A percentile compares a stretch with the other conserved stretches of the same genome.
Evolutionary conservation across 2,113 vertebrate species (phyloP).

Genomic region (Austrofundulus limnaeus): DNA sequence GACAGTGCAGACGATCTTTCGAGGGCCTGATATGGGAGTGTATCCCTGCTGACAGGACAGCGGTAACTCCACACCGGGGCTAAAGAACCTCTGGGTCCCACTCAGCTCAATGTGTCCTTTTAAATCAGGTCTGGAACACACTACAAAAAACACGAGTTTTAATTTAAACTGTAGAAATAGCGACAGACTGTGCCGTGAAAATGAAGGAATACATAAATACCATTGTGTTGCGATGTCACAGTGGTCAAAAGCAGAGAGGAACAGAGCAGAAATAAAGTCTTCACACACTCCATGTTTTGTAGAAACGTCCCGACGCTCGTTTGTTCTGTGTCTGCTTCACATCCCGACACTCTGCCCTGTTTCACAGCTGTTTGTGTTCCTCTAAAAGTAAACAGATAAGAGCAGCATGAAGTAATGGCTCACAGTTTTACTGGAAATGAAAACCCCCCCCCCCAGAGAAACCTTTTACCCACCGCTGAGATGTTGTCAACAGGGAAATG

Average conservation of each 20-base stretch:
- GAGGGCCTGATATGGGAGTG: conserved; percentile 54
- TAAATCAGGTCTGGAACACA: conserved; percentile 78
- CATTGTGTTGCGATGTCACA: conserved; percentile 18
- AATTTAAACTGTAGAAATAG: too few relatives aligned
- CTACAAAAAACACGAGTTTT: conserved; percentile 64
- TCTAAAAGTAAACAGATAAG: conserved; percentile 56
- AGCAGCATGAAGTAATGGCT: conserved; percentile 22
- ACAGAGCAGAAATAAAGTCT: conserved; percentile 43
- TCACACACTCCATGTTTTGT: conserved; percentile 36
- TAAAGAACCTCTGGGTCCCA: conserved; percentile 72
- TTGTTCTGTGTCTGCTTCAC: neutral
- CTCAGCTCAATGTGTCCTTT: conserved; percentile 56
- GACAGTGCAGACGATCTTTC: conserved; percentile 76
- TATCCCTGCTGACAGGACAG: conserved; percentile 82
- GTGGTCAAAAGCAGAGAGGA: conserved; percentile 21
- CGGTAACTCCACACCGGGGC: conserved; percentile 69
- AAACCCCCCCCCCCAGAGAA: neutral
- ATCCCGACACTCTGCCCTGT: neutral
- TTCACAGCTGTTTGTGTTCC: conserved; percentile 42
- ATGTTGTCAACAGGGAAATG: too few relatives aligned
- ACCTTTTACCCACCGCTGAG: conserved; percentile 18
- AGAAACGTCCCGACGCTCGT: conserved; percentile 4
- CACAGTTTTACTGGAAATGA: conserved; percentile 44
- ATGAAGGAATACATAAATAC: conserved; percentile 26
- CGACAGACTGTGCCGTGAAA: too few relatives aligned